Evolutionary conservation across 2,888 invertebrate genomes (phyloP), one percentile per base, ranked within the genome.

Genomic region (Drosophila nr. fundita): DNA sequence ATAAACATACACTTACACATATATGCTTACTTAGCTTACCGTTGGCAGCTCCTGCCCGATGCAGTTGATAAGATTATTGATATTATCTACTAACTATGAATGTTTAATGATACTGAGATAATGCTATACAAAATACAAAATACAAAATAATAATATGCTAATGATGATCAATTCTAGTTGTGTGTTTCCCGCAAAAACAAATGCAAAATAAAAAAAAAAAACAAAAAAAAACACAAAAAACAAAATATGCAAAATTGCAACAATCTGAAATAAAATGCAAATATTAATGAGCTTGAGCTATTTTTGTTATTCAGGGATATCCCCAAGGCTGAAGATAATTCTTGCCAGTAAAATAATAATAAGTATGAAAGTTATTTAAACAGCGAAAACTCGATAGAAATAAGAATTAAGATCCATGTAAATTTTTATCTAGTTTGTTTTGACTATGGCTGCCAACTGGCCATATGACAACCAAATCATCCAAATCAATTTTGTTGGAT

Each of bases 161-260:
- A 83, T 68, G 81, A 82, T 83, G 75, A 83, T 77, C 77, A 77
- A 83, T 82, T 80, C 70, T 80, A 82, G 76, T 82, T 83, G 62
- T 75, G 73, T 74, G 80, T 70, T 76, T 69, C 68, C 67, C 68
- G 67, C 69, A 78, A 64, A 67, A 54, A 59, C 45, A 70, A 57
- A 73, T 60, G 62, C 54, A 70, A 62, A 61, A 70, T 61, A 29
- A 63, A 68, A 63, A 50, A 54, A 65, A 52, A 70, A 63, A 59
- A 30, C 32, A 61, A 64, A 57, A 67, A 11, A 62, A 68, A 24
- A 59, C 57, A 21, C 1, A 45, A 48, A 15, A 5, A 61, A 40
- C 27, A 27, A 42, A 61, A 63, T 18, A 27, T n/a, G 13, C 10
- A 62, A 59, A 48, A 64, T 27, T 67, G 61, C 71, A 76, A 76